Base-by-base conservation (phyloP, 2,113 vertebrate genomes). In the Hippocampus guttulatus region DNA sequence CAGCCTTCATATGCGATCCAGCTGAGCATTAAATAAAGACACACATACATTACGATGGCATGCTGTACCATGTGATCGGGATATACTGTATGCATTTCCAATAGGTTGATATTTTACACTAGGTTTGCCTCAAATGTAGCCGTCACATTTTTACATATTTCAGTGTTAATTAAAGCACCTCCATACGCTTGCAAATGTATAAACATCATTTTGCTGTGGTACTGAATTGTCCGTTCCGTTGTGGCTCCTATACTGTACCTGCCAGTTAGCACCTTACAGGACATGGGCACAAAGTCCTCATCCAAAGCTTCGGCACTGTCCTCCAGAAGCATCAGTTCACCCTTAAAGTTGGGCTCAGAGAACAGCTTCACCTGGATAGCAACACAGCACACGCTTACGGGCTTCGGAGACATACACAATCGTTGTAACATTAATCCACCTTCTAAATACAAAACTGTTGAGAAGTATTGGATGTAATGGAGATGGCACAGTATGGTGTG, bases 221-320 rank as follows among this genome's bases (percentile, higher is more conserved):
- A 14, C 33, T 61, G 12, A 61, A 61, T 45, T 40, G 21, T 41
- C 23, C 0, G 21, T 69, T 68, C 1, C 9, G 12, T 0, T 18
- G 47, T 41, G 47, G 93, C 88, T 87, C 97, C 30, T 15, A n/a
- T 64, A n/a, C n/a, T n/a, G n/a, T n/a, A 75, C 96, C 94, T 96
- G 89, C 96, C 96, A 82, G 92, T 88, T 80, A 94, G 75, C 80
- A 99, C 92, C 83, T 94, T 95, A 85, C 95, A 97, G 81, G 97
- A 99, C 77, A 88, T 92, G 52, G 91, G 87, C 70, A 75, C 78
- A 86, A 98, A 96, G n/a, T 86, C 92, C 10, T 91, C 88, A 2
- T 92, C 92, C 81, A 98, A 92, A 54, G 88, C 90, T 68, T 82
- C 80, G 45, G 79, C 55, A 49, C 88, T 94, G 84, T 92, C 92